These are phyloP conservation scores for Axinella damicornis DNA, from an alignment of 37 sponge, comb jelly and placozoan genomes.

Conservation along the genomic window DNA sequence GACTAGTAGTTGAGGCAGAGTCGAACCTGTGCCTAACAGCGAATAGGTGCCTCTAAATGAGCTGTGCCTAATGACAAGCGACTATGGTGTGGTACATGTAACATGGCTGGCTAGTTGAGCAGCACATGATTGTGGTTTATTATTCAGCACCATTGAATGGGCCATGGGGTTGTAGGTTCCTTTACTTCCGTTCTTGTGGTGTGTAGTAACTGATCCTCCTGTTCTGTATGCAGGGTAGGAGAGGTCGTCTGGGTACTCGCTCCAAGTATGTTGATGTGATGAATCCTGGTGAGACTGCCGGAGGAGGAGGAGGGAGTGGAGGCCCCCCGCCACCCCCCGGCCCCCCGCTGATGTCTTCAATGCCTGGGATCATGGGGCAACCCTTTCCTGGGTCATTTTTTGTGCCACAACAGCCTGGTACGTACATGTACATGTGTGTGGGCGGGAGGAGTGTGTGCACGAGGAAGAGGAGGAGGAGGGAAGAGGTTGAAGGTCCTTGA, in stretches of 20 bases:
- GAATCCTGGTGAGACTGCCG: conserved; percentile 31
- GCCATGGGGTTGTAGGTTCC: not conserved
- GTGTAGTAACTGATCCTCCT: not conserved
- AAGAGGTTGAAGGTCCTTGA: too few relatives aligned
- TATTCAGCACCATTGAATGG: too few relatives aligned
- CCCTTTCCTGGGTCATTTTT: conserved; percentile 59
- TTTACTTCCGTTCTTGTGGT: not conserved
- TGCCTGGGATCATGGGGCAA: not conserved
- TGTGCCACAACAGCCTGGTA: conserved; percentile 50
- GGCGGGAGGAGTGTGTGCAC: not conserved
- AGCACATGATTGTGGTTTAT: too few relatives aligned
- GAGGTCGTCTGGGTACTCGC: conserved; percentile 39
- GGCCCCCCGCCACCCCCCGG: conserved; percentile 25
- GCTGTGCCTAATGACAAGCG: too few relatives aligned
- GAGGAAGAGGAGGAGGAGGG: too few relatives aligned
- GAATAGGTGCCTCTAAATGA: too few relatives aligned
- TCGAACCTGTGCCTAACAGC: too few relatives aligned
- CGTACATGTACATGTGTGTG: conserved; percentile 15
- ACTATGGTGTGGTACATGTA: too few relatives aligned
- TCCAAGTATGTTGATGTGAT: conserved; percentile 80
- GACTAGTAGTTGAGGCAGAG: too few relatives aligned
- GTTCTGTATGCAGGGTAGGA: conserved; percentile 1
- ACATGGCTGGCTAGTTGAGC: too few relatives aligned
- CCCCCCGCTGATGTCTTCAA: conserved; percentile 18
- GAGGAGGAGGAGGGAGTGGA: not conserved